These are phyloP conservation scores for Rapana venosa DNA, from an alignment of 2,888 invertebrate species.

Conservation along the genomic window DNA sequence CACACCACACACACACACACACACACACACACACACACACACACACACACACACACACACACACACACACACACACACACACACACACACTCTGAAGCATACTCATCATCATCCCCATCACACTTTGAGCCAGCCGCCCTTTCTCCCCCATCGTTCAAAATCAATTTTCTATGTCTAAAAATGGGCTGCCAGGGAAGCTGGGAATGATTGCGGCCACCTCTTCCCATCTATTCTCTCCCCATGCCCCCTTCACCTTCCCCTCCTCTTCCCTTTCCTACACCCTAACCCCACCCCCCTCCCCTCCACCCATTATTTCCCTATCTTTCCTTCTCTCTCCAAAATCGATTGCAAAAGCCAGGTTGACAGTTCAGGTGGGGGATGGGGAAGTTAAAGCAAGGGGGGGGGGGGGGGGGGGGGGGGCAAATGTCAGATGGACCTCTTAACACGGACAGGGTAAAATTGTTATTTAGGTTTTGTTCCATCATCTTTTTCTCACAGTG, in stretches of 20 bases:
- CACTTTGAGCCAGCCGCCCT: background rate
- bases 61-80: slow-evolving; percentile 11
- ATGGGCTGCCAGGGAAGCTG: background rate
- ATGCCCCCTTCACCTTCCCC: background rate
- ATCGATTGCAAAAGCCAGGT: too few species aligned
- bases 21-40: background rate
- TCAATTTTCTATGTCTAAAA: slow-evolving; percentile 13
- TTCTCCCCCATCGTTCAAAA: background rate
- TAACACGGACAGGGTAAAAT: too few species aligned
- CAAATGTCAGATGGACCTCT: too few species aligned
- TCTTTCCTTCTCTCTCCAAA: too few species aligned
- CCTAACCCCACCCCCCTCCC: too few species aligned
- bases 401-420: too few species aligned
- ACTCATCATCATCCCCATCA: background rate
- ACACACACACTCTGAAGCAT: background rate
- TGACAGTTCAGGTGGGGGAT: too few species aligned
- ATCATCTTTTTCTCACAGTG: too few species aligned
- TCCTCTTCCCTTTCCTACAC: background rate
- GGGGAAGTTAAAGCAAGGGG: too few species aligned
- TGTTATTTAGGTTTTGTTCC: too few species aligned
- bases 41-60: background rate
- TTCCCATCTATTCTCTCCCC: background rate
- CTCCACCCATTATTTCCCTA: too few species aligned
- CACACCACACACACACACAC: background rate
- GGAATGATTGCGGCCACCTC: background rate